These are phyloP conservation scores for Triplophysa yarkandensis DNA, from an alignment of 2,797 vertebrate genomes.

Conservation along the genomic window DNA sequence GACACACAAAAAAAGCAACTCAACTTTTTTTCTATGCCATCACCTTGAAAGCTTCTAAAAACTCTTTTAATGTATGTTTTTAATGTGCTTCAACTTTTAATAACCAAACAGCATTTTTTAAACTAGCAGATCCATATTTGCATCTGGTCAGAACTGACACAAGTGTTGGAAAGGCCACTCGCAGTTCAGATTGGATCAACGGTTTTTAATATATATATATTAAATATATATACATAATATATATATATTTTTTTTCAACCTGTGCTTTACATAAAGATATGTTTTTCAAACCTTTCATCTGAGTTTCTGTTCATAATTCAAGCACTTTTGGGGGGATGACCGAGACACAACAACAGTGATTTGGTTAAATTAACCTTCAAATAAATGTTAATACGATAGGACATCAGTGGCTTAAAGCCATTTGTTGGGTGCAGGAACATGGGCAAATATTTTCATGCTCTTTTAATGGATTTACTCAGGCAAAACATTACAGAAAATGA, in stretches of 20 bases:
- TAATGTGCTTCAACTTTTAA: no score
- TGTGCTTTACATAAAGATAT: constrained; percentile 40
- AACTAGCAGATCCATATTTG: not conserved
- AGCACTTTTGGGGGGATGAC: constrained; percentile 10
- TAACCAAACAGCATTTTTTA: not conserved
- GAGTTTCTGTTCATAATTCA: constrained; percentile 51
- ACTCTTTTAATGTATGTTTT: no score
- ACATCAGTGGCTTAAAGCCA: constrained; percentile 45
- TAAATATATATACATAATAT: no score
- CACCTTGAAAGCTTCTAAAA: no score
- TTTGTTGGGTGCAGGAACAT: constrained; percentile 36
- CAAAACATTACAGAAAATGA: constrained; percentile 32
- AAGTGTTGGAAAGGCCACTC: constrained; percentile 39
- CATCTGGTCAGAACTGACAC: constrained; percentile 14
- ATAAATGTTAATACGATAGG: constrained; percentile 48
- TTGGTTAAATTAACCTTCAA: constrained; percentile 53
- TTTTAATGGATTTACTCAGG: constrained; percentile 52
- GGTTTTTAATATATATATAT: constrained; percentile 44
- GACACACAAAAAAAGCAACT: no score
- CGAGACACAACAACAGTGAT: constrained; percentile 24
- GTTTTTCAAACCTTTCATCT: constrained; percentile 40
- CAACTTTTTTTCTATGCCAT: no score
- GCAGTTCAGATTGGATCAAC: constrained; percentile 28
- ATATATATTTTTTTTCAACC: no score
- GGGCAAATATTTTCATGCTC: constrained; percentile 56